Evolutionary conservation across 2,797 vertebrate genomes (phyloP).

Genomic region (Scomberomorus guttatus): DNA sequence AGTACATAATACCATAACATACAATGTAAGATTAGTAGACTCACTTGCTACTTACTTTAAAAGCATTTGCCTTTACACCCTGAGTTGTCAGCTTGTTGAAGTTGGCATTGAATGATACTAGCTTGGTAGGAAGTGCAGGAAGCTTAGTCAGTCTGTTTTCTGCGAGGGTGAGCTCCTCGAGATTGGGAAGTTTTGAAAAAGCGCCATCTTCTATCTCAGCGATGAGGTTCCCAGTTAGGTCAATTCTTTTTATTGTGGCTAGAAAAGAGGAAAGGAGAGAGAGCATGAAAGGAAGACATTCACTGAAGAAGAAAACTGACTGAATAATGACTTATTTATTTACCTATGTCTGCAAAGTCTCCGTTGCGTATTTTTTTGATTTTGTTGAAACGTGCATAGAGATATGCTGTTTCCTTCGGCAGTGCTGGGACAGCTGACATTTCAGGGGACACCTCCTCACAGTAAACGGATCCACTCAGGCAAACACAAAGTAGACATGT

Average conservation of each 20-base stretch:
- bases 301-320: neutral
- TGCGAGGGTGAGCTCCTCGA: conserved; percentile 92
- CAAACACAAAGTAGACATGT: conserved; percentile 95
- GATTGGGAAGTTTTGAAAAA: conserved; percentile 89
- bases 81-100: conserved; percentile 91
- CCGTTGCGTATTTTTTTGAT: conserved; percentile 90
- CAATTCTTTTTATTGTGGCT: conserved; percentile 93
- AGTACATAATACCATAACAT: neutral
- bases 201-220: conserved; percentile 93
- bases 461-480: conserved; percentile 94
- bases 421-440: conserved; percentile 89
- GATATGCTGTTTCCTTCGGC: conserved; percentile 92
- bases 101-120: conserved; percentile 90
- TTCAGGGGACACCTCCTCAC: conserved; percentile 90
- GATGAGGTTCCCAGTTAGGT: conserved; percentile 92
- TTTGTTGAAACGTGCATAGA: conserved; percentile 95
- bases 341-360: conserved; percentile 93
- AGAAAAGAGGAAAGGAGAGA: conserved; percentile 21
- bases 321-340: conserved; percentile 79
- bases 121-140: conserved; percentile 89
- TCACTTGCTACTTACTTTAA: conserved; percentile 86
- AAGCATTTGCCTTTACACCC: conserved; percentile 91
- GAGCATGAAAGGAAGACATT: neutral
- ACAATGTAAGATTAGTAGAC: neutral
- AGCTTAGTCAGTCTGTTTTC: conserved; percentile 91